Base-by-base conservation (phyloP, 1,140 invertebrate genomes). In the Zaprionus nigranus region DNA sequence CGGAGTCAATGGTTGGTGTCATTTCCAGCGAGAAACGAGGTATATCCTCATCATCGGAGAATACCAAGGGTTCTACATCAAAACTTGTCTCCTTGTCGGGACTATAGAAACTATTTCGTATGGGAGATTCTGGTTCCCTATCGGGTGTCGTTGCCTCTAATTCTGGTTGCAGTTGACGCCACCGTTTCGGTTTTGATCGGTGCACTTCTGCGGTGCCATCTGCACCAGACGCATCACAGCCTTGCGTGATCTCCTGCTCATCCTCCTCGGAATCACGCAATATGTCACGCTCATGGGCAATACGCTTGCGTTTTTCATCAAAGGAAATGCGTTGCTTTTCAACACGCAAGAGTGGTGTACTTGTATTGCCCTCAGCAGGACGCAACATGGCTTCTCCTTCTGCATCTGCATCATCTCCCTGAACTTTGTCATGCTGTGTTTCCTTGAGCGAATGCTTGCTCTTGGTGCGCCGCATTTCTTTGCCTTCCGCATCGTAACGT, bases 21-120 rank as follows among this genome's bases (percentile, higher is more conserved):
- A 92, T 90, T 92, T 93, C 92, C 79, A 80, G 88, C 81, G 77
- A 94, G 92, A 84, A 94, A 90, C 93, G 94, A 92, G 76, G 94
- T 93, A 92, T 93, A 46, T 93, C 92, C 77, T 95, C 94, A 82
- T 95, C 94, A 82, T 96, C 96, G 26, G 96, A 96, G 93, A 96
- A 96, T 58, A 96, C 95, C 49, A 96, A 93, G 59, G 94, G 93
- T 70, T 96, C 95, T 64, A 95, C 94, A 58, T 92, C 91, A 28
- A 81, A 92, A 36, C 94, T 94, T 24, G 88, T 69, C 75, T 95
- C 95, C 90, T 95, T 95, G 66, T 96, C 95, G 78, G 94, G 94
- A 40, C 94, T 94, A 91, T 94, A 95, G 93, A 95, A 95, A 92
- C 94, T 95, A 82, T 95, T 94, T 75, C 92, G 87, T n/a, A 77